Percentiles rank a stretch among this genome's conserved stretches.
Conservation (phyloP, 2,113 vertebrate species). For the Calidris pugnax region DNA sequence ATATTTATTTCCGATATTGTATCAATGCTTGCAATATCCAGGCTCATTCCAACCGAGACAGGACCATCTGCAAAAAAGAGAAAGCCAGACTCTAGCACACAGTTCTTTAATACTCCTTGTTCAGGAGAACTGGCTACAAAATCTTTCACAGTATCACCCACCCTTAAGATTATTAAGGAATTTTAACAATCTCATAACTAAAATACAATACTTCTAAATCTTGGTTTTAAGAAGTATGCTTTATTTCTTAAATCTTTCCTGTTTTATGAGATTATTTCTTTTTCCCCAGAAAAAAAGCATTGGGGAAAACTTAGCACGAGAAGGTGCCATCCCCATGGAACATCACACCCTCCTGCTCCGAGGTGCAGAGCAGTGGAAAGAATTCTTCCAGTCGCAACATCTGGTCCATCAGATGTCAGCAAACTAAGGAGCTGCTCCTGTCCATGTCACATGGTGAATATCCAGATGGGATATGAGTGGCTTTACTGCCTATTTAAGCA, state of each 20-base stretch:
- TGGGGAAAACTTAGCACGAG: background rate
- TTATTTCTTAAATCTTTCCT: background rate
- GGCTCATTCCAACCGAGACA: conserved; percentile 88
- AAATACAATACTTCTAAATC: background rate
- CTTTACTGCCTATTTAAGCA: background rate
- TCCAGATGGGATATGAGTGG: background rate
- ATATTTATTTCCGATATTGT: conserved; percentile 95
- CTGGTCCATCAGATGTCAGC: conserved; percentile 21
- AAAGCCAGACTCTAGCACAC: background rate
- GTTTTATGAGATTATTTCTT: background rate
- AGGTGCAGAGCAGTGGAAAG: conserved; percentile 21
- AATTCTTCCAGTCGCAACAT: conserved; percentile 33
- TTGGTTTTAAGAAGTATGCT: background rate
- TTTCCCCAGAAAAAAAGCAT: background rate
- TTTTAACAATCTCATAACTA: background rate
- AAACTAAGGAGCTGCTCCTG: background rate
- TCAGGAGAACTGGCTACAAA: background rate
- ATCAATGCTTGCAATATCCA: conserved; percentile 93
- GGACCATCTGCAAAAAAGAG: conserved; percentile 82
- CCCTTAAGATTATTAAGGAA: background rate
- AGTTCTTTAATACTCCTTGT: background rate
- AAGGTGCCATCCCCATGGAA: background rate
- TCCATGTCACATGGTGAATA: background rate
- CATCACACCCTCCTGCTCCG: background rate
- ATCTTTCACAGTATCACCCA: background rate